Conservation (phyloP, 23 tunicate species). For the Ciona savignyi region DNA sequence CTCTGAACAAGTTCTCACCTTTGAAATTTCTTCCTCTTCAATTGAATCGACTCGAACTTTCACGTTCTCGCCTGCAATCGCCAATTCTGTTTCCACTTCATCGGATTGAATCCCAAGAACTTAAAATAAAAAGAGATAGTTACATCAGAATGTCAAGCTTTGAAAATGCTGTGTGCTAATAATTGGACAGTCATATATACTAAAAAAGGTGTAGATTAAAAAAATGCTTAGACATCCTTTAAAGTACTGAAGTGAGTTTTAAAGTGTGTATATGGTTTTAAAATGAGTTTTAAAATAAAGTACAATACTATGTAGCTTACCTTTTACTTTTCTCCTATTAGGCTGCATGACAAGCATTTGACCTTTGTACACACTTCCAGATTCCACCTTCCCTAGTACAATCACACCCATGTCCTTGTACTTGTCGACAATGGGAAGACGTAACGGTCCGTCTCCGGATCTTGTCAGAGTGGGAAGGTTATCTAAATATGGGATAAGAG, state of each 20-base stretch:
- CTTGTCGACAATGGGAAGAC: slow-evolving; percentile 95
- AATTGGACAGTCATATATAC: too few relatives aligned
- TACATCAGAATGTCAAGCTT: too few relatives aligned
- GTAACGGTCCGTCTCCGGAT: slow-evolving; percentile 72
- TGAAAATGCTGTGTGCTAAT: too few relatives aligned
- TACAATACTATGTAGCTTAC: not conserved
- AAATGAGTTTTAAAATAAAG: not conserved
- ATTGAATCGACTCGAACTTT: slow-evolving; percentile 71
- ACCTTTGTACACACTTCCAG: slow-evolving; percentile 71
- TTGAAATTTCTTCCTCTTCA: slow-evolving; percentile 92
- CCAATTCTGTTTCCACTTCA: slow-evolving; percentile 79
- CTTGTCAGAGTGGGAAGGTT: slow-evolving; percentile 74
- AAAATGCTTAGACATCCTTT: not conserved
- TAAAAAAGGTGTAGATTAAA: too few relatives aligned
- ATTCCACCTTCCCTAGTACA: slow-evolving; percentile 93
- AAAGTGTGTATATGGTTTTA: not conserved
- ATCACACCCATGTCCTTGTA: slow-evolving; percentile 99
- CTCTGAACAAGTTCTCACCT: slow-evolving; percentile 16
- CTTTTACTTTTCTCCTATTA: slow-evolving; percentile 86
- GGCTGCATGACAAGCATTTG: slow-evolving; percentile 83
- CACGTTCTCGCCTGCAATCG: slow-evolving; percentile 91
- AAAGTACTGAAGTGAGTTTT: not conserved
- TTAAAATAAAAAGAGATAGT: slow-evolving; percentile 10
- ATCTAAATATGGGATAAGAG: slow-evolving; percentile 90
- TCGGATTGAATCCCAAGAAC: slow-evolving; percentile 75